Conservation (phyloP, 2,113 vertebrate species). For the Spermophilus dauricus region DNA sequence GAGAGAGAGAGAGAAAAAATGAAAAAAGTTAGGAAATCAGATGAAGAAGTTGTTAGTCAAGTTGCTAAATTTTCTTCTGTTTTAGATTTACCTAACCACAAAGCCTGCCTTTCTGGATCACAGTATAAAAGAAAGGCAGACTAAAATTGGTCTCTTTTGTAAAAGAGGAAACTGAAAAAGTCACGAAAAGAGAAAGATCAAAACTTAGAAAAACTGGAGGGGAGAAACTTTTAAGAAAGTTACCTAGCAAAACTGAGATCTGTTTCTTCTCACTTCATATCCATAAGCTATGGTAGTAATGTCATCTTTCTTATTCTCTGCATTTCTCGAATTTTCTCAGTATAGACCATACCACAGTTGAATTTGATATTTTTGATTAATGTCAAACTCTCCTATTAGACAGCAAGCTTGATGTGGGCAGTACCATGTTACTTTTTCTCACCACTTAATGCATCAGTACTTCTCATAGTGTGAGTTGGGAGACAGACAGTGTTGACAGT, state of each 20-base stretch:
- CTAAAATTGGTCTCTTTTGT: neutral
- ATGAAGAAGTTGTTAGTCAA: neutral
- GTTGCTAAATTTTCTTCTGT: neutral
- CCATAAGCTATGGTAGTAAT: neutral
- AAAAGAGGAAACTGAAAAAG: neutral
- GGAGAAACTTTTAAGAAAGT: neutral
- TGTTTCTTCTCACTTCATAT: neutral
- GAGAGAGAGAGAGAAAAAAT: neutral
- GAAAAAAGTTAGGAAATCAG: neutral
- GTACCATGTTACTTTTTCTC: neutral
- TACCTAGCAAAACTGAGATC: neutral
- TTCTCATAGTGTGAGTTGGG: neutral
- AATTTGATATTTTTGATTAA: neutral
- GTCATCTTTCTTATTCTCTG: neutral
- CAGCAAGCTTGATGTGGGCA: neutral
- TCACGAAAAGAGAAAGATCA: neutral
- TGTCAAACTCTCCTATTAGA: neutral
- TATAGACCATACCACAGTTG: neutral
- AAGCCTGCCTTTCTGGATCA: neutral
- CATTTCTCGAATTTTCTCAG: neutral
- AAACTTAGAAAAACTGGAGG: neutral
- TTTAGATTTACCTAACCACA: neutral
- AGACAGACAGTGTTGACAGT: neutral
- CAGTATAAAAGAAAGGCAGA: neutral
- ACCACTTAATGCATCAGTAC: neutral